Evolutionary conservation across 2,113 vertebrate genomes (phyloP), one percentile per base, ranked within the genome.

Genomic region (Forbesichthys papilliferus): DNA sequence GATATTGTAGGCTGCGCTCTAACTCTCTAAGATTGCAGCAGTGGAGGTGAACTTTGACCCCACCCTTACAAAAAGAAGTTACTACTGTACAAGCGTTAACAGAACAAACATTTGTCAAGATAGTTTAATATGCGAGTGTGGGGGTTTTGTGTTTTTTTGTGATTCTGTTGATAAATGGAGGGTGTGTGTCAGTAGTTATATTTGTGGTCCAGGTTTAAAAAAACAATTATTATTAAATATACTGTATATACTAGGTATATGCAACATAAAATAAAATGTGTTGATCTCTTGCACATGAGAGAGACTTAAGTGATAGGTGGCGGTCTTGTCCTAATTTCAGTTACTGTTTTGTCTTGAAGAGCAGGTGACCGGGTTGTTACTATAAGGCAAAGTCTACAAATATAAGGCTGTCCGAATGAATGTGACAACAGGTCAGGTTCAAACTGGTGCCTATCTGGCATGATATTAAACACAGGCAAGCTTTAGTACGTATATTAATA

Each of bases 311-410:
- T 14, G 18, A 48, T 4, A 48, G 47, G n/a, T 18, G 64, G 11
- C 36, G 36, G 36, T 61, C 60, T 12, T 61, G 52, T 52, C 34
- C 64, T 58, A 56, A 48, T 78, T 69, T 66, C 74, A 88, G 87
- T 82, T 89, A 86, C 81, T 71, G 61, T 79, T 78, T 61, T 88
- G 69, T 76, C 71, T 81, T 72, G 57, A 49, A 46, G 58, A 48
- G 12, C 27, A 66, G 18, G 53, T 71, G 36, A n/a, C 46, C 12
- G 51, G 54, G 47, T 58, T 72, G 88, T 87, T 80, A 88, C 73
- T 61, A 66, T 73, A 1, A 81, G 86, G 14, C 77, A 90, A 86
- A 87, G 82, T 90, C 80, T 86, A 80, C 78, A 65, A 27, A 81
- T 16, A 61, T 5, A 73, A 9, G 18, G 49, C 47, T 11, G 56